Conservation (phyloP, 1,140 invertebrate species). For the Drosophila trapezifrons region DNA sequence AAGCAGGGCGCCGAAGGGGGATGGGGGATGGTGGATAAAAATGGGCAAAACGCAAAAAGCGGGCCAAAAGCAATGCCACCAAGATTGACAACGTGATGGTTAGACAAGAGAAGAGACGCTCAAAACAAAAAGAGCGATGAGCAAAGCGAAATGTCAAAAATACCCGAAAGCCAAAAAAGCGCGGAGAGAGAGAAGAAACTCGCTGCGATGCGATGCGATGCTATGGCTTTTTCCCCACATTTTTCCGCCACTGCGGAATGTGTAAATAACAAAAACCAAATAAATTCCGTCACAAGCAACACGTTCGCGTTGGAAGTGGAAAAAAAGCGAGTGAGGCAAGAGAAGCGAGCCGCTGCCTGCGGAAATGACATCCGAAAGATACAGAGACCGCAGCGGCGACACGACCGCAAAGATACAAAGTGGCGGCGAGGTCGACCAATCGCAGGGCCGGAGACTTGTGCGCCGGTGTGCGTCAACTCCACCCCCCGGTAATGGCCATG, state of each 20-base stretch:
- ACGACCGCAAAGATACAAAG: slow-evolving; percentile 52
- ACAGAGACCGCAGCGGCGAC: slow-evolving; percentile 43
- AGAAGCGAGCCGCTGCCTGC: slow-evolving; percentile 45
- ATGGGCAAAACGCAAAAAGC: slow-evolving; percentile 60
- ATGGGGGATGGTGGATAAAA: slow-evolving; percentile 36
- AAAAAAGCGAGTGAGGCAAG: slow-evolving; percentile 47
- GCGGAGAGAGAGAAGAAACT: slow-evolving; percentile 59
- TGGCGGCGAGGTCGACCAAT: slow-evolving; percentile 40
- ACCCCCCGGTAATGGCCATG: slow-evolving; percentile 55
- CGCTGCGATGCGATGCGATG: slow-evolving; percentile 22
- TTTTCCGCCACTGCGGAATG: slow-evolving; percentile 62
- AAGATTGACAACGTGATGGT: slow-evolving; percentile 81
- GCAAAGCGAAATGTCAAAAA: slow-evolving; percentile 82
- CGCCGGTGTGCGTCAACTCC: slow-evolving; percentile 57
- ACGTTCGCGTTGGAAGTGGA: slow-evolving; percentile 59
- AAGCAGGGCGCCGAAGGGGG: slow-evolving; percentile 42
- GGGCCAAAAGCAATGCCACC: slow-evolving; percentile 72
- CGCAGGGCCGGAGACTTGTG: slow-evolving; percentile 59
- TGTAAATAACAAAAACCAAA: slow-evolving; percentile 82
- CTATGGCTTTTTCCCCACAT: slow-evolving; percentile 31
- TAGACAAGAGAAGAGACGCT: slow-evolving; percentile 75
- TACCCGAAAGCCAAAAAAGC: slow-evolving; percentile 63
- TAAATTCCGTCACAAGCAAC: slow-evolving; percentile 81
- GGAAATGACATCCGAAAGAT: slow-evolving; percentile 54
- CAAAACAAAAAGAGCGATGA: slow-evolving; percentile 79